Evolutionary conservation across 35 echinoderm and acorn worm species (phyloP).

Genomic region (Chiridota heheva): DNA sequence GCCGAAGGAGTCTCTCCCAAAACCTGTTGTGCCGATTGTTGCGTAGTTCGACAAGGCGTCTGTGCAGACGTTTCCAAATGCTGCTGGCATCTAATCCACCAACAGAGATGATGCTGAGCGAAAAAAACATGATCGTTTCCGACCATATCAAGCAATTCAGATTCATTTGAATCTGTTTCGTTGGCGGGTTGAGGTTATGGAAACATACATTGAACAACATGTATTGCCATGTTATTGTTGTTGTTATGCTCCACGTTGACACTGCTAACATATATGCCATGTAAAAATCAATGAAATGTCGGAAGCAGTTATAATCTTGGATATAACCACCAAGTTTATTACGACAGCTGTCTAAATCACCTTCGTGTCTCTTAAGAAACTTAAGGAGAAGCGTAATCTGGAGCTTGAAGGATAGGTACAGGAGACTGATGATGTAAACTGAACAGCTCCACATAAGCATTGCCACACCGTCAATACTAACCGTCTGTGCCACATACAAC

Average conservation of each 20-base stretch:
- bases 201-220: not conserved
- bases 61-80: slow-evolving; percentile 16
- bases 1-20: slow-evolving; percentile 15
- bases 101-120: slow-evolving; percentile 11
- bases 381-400: slow-evolving; percentile 28
- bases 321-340: slow-evolving; percentile 22
- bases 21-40: not conserved
- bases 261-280: slow-evolving; percentile 22
- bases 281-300: not conserved
- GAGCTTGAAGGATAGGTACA: slow-evolving; percentile 27
- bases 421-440: slow-evolving; percentile 18
- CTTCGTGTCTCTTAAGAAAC: slow-evolving; percentile 12
- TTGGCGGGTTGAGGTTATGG: not conserved
- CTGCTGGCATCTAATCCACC: slow-evolving; percentile 28
- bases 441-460: slow-evolving; percentile 31
- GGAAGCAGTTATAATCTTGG: slow-evolving; percentile 34
- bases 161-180: not conserved
- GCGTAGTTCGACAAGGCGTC: slow-evolving; percentile 1
- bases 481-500: too few species aligned
- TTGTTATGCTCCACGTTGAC: slow-evolving; percentile 10
- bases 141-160: slow-evolving; percentile 31
- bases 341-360: slow-evolving; percentile 17
- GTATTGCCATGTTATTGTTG: slow-evolving; percentile 40
- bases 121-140: slow-evolving; percentile 23
- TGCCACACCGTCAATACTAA: not conserved